Evolutionary conservation across 2,888 invertebrate species (phyloP), one percentile per base, ranked within the genome.

Genomic region (Rotaria socialis): DNA sequence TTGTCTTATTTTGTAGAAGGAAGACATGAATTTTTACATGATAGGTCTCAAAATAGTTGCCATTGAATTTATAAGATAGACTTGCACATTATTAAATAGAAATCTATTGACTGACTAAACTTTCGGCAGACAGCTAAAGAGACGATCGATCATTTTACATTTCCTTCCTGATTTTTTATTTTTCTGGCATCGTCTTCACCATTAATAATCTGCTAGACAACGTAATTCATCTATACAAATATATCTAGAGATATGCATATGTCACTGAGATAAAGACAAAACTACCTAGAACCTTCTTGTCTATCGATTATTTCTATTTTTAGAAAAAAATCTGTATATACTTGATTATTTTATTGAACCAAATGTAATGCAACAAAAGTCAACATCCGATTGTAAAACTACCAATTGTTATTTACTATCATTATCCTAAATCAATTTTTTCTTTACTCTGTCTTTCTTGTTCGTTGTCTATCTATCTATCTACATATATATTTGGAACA

Each of bases 351-450:
- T 60, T 60, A 60, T 60, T 60, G 58, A 60, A 60, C 58, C 14
- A 5, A n/a, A 60, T 60, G 19, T 60, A 60, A 60, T 60, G 58
- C 58, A 60, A 6, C 58, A 60, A 60, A 11, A 60, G 58, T 60
- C 58, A 60, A 60, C 58, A 60, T 60, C 58, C 58, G 58, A 60
- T 60, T 60, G 58, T 60, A 60, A 60, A 60, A 60, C 11, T 60
- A 11, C n/a, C 58, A 27, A 60, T 60, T 60, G 27, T 60, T 60
- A 60, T 60, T 60, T 60, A 27, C 58, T 14, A 24, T 60, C 27
- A 27, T 60, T 60, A n/a, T 60, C n/a, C 58, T 60, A 60, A 60
- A 60, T 11, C 58, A 27, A n/a, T 60, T 60, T 8, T 3, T 55
- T 55, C 35, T 35, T 35, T 35, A 35, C 35, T 35, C 35, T 35